phyloP scores from a whole-genome alignment of 2,888 invertebrate species.

The Drosophila nr. perissopoda region DNA sequence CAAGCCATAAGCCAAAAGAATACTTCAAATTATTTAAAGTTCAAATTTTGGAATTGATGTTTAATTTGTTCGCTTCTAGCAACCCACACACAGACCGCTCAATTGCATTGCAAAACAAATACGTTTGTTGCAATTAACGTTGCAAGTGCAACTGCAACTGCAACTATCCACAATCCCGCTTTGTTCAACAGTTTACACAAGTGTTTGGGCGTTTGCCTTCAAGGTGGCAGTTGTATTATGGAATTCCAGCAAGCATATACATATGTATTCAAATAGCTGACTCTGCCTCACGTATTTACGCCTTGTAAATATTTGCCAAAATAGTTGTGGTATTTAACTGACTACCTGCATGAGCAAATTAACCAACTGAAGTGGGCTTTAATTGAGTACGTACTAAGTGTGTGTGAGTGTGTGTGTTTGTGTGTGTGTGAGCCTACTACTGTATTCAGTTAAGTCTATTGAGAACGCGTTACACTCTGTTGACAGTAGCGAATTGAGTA shows the following conservation, averaged over 20 bases:
- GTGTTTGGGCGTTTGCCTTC: slow-evolving; percentile 53
- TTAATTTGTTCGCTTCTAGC: neutral
- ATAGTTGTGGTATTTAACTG: slow-evolving; percentile 55
- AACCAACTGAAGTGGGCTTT: slow-evolving; percentile 25
- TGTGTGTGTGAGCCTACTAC: slow-evolving; percentile 8
- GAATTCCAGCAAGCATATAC: slow-evolving; percentile 15
- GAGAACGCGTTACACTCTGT: slow-evolving; percentile 14
- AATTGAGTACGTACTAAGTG: slow-evolving; percentile 5
- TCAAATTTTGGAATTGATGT: neutral
- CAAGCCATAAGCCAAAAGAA: neutral
- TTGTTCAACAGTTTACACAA: slow-evolving; percentile 44
- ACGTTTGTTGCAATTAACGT: neutral
- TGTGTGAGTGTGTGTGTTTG: slow-evolving; percentile 12
- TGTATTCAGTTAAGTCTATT: slow-evolving; percentile 16
- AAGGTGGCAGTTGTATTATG: slow-evolving; percentile 11
- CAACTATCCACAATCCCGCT: neutral
- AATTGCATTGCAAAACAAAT: neutral
- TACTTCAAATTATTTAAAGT: neutral
- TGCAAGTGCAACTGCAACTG: slow-evolving; percentile 20
- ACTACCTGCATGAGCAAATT: slow-evolving; percentile 54
- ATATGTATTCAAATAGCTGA: slow-evolving; percentile 27
- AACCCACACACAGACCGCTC: neutral
- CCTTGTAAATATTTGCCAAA: slow-evolving; percentile 61
- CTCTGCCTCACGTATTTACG: slow-evolving; percentile 42
- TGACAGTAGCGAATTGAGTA: slow-evolving; percentile 8